Evolutionary conservation across 2,113 vertebrate genomes (phyloP), one percentile per base, ranked within the genome.

Genomic region (Actenoides lindsayi): DNA sequence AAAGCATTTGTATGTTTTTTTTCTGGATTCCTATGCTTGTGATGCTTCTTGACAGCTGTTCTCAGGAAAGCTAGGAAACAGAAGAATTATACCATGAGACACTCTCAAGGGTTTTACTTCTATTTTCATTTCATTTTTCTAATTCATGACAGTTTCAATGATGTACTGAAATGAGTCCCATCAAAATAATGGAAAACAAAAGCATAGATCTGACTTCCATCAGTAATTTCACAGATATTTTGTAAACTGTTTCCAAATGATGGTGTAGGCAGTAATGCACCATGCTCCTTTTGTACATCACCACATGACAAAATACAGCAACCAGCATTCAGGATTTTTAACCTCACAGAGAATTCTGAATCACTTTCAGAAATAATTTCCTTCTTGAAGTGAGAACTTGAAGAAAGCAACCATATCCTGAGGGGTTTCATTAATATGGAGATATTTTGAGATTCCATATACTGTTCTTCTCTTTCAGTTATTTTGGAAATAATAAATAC

Each of bases 71-170:
- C 59, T 73, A 73, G 59, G 97, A 89, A 92, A n/a, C 53, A 90
- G 28, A 56, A 93, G 73, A 90, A 77, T 54, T 89, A 82, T 28
- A 80, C 33, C 53, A 23, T 56, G 65, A 78, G 65, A 89, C 33
- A 39, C 16, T 92, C 86, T 70, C n/a, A 6, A 25, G 56, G 33
- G 54, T 50, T 54, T 87, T 86, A 24, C 20, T 87, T 65, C 62
- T 89, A 89, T 83, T 94, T 92, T 95, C 21, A 56, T 93, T 90
- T 96, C 42, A 51, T 94, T 79, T 93, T 87, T 37, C 17, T 96
- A 91, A 94, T 63, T 88, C 75, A 41, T 78, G 73, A 30, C 44
- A 91, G 44, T 94, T 96, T 84, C 78, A 95, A 56, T 93, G 94
- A 89, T 23, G 27, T 86, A 35, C 14, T 67, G 46, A 96, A 87